Evolutionary conservation across 2,797 vertebrate species (phyloP), one percentile per base, ranked within the genome.

Genomic region (Alauda arvensis): DNA sequence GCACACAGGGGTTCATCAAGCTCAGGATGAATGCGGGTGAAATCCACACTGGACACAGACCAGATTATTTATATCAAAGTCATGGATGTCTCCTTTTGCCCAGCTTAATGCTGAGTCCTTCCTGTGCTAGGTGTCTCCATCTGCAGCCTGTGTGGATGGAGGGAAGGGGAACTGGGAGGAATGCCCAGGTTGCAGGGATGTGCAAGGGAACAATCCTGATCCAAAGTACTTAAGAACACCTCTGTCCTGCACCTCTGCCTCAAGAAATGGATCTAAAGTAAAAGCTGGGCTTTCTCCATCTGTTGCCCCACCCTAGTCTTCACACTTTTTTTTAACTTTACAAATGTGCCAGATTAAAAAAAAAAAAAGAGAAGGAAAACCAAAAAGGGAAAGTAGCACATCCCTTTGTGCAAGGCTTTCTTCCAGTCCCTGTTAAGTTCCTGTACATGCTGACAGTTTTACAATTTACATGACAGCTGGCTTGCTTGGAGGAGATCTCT

Each of bases 401-500:
- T 90, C 91, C 71, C 74, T 90, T 94, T 94, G 92, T 88, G 92
- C 56, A n/a, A 70, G 63, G 77, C 76, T 74, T 87, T 89, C 88
- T 83, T 53, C 77, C 88, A 92, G 79, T 88, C 94, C 91, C 95
- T 75, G 90, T 93, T 92, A 97, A 95, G 96, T 94, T 96, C 91
- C 94, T 95, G 94, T 92, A 96, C 96, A 93, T 94, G 93, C 94
- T 95, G 96, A 96, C 95, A 96, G 95, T 95, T 96, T 96, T 96
- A 96, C 96, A 95, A 96, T 95, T 95, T 96, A 92, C 91, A 95
- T 91, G 94, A 96, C 97, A 97, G 96, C 97, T 97, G 96, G 94
- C 93, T 97, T 94, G 97, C 97, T 97, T 45, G 74, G 94, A 97
- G 97, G 97, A 97, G 95, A 96, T 95, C 96, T 96, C 93, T 83